These are phyloP conservation scores for Eciton burchellii DNA, from an alignment of 1,140 invertebrate genomes.

Conservation along the genomic window DNA sequence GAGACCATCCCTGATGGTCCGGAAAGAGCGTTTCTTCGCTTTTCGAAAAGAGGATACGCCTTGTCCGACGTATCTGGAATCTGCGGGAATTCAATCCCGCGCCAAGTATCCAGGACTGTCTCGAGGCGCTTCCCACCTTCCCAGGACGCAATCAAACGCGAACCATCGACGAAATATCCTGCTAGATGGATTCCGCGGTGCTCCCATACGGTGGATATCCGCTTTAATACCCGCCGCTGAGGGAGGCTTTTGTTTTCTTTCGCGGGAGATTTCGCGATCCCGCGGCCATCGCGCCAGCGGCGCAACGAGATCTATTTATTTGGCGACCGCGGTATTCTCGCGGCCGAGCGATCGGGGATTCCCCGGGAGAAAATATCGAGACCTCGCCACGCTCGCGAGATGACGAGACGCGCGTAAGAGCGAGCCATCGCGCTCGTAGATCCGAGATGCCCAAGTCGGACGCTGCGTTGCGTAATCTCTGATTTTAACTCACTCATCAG, in stretches of 20 bases:
- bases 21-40: too few relatives aligned
- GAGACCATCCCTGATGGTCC: constrained; percentile 42
- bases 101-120: constrained; percentile 40
- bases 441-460: neutral
- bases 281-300: constrained; percentile 30
- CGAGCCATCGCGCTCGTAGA: neutral
- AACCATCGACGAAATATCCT: constrained; percentile 45
- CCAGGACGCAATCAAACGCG: constrained; percentile 48
- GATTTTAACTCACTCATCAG: neutral
- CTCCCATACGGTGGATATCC: constrained; percentile 42
- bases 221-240: constrained; percentile 41
- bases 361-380: constrained; percentile 39
- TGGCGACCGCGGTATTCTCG: constrained; percentile 34
- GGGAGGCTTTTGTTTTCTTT: constrained; percentile 42
- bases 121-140: constrained; percentile 43
- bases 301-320: constrained; percentile 52
- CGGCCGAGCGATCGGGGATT: constrained; percentile 45
- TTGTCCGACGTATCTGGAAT: constrained; percentile 43
- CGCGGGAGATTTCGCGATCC: constrained; percentile 18
- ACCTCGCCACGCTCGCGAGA: constrained; percentile 10
- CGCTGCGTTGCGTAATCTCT: neutral
- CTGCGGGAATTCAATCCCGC: constrained; percentile 11
- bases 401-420: neutral
- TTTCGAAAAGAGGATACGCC: constrained; percentile 41
- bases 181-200: constrained; percentile 19